phyloP scores from a whole-genome alignment of 2,113 vertebrate genomes.

The Ochotona curzoniae region DNA sequence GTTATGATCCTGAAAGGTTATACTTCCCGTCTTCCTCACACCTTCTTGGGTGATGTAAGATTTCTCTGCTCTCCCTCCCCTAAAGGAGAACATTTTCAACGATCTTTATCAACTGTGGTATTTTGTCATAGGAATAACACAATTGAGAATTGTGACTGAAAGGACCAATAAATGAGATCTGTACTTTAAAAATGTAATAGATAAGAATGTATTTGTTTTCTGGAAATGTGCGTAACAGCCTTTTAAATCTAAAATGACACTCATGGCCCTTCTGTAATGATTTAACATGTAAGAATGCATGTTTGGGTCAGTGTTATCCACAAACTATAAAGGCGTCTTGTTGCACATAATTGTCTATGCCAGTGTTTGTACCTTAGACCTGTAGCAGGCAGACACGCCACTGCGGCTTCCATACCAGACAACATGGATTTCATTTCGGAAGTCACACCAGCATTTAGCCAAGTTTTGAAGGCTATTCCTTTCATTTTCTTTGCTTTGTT shows the following conservation, averaged over 20 bases:
- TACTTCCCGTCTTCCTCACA: too few species aligned
- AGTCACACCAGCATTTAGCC: not conserved
- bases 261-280: not conserved
- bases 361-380: not conserved
- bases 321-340: not conserved
- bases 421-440: too few species aligned
- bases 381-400: not conserved
- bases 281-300: not conserved
- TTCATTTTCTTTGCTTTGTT: not conserved
- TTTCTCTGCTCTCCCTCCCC: too few species aligned
- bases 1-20: too few species aligned
- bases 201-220: not conserved
- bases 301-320: not conserved
- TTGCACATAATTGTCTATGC: not conserved
- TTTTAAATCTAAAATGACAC: not conserved
- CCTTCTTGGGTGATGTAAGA: too few species aligned
- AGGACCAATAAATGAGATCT: not conserved
- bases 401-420: slow-evolving; percentile 15
- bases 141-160: not conserved
- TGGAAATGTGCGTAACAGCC: not conserved
- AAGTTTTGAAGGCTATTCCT: not conserved
- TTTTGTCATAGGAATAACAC: not conserved
- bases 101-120: not conserved
- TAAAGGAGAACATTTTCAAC: not conserved
- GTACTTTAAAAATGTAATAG: not conserved